A percentile compares a stretch with the other conserved stretches of the same genome.
Evolutionary conservation across 2,797 vertebrate genomes (phyloP).

Genomic region (Capromys pilorides): DNA sequence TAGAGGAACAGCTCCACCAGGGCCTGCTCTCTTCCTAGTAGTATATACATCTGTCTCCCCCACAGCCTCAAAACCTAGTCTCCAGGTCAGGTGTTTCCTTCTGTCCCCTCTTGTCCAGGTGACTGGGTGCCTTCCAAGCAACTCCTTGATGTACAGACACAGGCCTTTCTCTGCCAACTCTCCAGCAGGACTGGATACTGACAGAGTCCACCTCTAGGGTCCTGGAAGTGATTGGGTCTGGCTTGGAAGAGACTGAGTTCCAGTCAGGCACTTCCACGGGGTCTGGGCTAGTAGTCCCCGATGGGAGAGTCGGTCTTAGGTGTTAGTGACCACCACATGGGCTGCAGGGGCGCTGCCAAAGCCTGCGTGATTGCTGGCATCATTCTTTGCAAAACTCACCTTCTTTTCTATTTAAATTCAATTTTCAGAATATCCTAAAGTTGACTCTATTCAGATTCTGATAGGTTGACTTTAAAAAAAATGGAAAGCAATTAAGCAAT

Average conservation of each 20-base stretch:
- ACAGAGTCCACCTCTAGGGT: background rate
- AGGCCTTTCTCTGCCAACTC: background rate
- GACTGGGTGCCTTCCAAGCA: background rate
- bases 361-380: background rate
- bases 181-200: background rate
- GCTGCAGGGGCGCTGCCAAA: background rate
- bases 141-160: background rate
- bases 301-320: background rate
- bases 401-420: constrained; percentile 54
- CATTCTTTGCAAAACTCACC: constrained; percentile 15
- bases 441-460: constrained; percentile 34
- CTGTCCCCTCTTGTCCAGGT: rapidly evolving
- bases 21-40: background rate
- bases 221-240: no score
- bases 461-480: constrained; percentile 29
- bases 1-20: background rate
- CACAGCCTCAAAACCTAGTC: background rate
- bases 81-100: background rate
- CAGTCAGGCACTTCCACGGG: background rate
- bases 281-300: background rate
- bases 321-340: background rate
- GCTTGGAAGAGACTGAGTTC: background rate
- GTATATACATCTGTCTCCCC: background rate
- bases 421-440: constrained; percentile 30
- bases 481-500: constrained; percentile 40